Base-by-base conservation (phyloP, 2,888 invertebrate genomes). In the Philonicus albiceps region DNA sequence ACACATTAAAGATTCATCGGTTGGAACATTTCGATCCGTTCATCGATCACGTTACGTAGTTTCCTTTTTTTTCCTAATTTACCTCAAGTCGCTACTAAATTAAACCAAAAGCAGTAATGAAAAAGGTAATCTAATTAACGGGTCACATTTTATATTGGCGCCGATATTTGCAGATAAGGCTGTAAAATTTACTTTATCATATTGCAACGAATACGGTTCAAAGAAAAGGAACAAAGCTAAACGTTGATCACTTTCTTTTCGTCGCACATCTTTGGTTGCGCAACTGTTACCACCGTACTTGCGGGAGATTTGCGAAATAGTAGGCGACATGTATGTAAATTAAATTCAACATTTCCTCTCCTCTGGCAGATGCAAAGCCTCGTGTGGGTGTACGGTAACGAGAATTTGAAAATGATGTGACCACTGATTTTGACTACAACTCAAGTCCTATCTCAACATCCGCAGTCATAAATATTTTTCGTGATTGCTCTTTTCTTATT, bases 311-410 rank as follows among this genome's bases (percentile, higher is more conserved):
- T 64, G 64, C 64, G 19, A 27, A 64, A 7, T 19, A 74, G 74
- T 74, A 30, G 74, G n/a, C 74, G 74, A 74, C 74, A 74, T 74
- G 74, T 34, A 73, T 73, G 72, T 30, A 73, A 73, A 73, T 73
- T 73, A 64, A 64, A 64, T 64, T 64, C 64, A 64, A 22, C 53
- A 19, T 53, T 64, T 64, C 64, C 22, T 8, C 7, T 11, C 11
- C 11, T 22, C 2, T 64, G 27, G 19, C 3, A 22, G 64, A n/a
- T 6, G 49, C n/a, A 16, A n/a, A 49, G 49, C n/a, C 49, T n/a
- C 49, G n/a, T 49, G 64, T 64, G 64, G 64, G 64, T 22, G 64
- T 7, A 27, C 11, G 64, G 11, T 22, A 11, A 64, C 64, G 3
- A 19, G 22, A 22, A 3, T 19, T 22, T 19, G 27, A 19, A 64